Evolutionary conservation across 2,888 invertebrate genomes (phyloP).

Genomic region (Spisula solida): DNA sequence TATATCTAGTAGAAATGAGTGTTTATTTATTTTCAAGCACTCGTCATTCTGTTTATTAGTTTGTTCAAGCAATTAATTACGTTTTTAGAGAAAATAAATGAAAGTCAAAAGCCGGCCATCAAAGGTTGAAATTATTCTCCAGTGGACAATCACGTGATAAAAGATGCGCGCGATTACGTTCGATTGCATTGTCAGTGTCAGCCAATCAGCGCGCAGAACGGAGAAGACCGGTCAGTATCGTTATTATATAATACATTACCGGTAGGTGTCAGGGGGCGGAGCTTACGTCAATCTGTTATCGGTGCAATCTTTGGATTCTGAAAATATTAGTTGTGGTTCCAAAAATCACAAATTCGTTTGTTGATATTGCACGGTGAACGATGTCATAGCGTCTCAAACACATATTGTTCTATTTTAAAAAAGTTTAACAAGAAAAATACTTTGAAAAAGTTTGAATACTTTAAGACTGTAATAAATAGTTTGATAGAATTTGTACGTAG

Average conservation of each 20-base stretch:
- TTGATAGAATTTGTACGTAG: not conserved
- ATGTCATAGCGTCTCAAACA: slow-evolving; percentile 55
- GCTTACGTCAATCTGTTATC: slow-evolving; percentile 64
- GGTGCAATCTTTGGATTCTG: slow-evolving; percentile 62
- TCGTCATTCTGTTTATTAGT: not conserved
- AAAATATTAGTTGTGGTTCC: slow-evolving; percentile 48
- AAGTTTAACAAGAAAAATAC: slow-evolving; percentile 25
- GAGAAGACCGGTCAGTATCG: slow-evolving; percentile 65
- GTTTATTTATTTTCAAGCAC: not conserved
- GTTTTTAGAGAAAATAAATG: slow-evolving; percentile 42
- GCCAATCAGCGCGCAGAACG: slow-evolving; percentile 39
- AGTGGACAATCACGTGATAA: slow-evolving; percentile 33
- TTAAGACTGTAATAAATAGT: not conserved
- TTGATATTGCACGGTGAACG: slow-evolving; percentile 57
- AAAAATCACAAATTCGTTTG: slow-evolving; percentile 64
- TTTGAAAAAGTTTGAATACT: not conserved
- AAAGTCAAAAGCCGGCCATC: slow-evolving; percentile 36
- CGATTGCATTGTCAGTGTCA: slow-evolving; percentile 46
- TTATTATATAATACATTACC: slow-evolving; percentile 48
- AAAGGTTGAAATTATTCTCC: slow-evolving; percentile 37
- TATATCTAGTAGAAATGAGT: not conserved
- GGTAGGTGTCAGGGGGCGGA: slow-evolving; percentile 63
- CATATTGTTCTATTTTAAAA: slow-evolving; percentile 52
- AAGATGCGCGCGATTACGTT: slow-evolving; percentile 63
- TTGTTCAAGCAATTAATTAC: slow-evolving; percentile 33